A percentile compares a stretch with the other conserved stretches of the same genome.
Evolutionary conservation across 2,888 invertebrate genomes (phyloP).

Genomic region (Eristalis arbustorum): DNA sequence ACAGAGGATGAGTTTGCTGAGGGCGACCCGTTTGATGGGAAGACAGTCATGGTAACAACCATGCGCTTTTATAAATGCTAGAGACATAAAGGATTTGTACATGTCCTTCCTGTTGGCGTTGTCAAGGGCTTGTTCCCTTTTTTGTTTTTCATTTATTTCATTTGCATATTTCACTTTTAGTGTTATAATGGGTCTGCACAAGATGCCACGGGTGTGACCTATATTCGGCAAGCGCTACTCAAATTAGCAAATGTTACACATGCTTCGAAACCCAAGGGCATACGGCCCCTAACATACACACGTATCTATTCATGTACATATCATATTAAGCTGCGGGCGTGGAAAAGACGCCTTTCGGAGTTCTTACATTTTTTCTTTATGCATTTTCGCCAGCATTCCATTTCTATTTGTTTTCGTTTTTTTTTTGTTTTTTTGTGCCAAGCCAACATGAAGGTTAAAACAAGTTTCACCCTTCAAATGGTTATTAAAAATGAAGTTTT

Average conservation of each 20-base stretch:
- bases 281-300: neutral
- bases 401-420: constrained; percentile 15
- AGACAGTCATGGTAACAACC: constrained; percentile 49
- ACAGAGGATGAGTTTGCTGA: constrained; percentile 60
- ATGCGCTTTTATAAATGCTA: constrained; percentile 50
- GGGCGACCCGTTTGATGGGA: constrained; percentile 56
- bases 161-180: constrained; percentile 9
- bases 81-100: constrained; percentile 59
- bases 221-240: constrained; percentile 56
- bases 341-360: constrained; percentile 38
- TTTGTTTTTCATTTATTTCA: neutral
- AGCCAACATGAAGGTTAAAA: constrained; percentile 43
- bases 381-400: constrained; percentile 35
- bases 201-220: constrained; percentile 64
- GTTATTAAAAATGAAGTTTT: constrained; percentile 66
- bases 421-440: too few relatives aligned
- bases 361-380: constrained; percentile 57
- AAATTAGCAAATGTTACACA: constrained; percentile 68
- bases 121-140: constrained; percentile 46
- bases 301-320: neutral
- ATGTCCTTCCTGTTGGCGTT: constrained; percentile 54
- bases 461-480: constrained; percentile 51
- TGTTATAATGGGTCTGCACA: constrained; percentile 38
- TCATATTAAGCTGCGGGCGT: constrained; percentile 37
- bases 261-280: constrained; percentile 60